Evolutionary conservation across 2,888 invertebrate genomes (phyloP).

Genomic region (Autographa pulchrina): DNA sequence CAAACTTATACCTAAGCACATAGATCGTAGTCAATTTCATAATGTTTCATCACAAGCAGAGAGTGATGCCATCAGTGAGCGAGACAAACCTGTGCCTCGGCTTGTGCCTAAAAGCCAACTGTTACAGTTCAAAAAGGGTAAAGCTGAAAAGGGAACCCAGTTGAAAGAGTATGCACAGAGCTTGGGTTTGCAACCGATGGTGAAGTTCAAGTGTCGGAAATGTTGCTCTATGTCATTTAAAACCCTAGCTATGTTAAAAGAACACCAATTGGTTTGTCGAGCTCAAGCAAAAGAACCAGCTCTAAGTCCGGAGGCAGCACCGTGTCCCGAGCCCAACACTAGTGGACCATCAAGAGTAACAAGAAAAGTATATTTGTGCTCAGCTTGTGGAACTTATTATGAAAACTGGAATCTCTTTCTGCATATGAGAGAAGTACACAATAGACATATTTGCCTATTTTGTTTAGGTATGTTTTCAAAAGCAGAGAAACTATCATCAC

Average conservation of each 20-base stretch:
- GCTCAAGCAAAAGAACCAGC: constrained; percentile 83
- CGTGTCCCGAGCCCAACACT: constrained; percentile 74
- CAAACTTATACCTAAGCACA: constrained; percentile 81
- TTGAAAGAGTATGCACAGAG: constrained; percentile 92
- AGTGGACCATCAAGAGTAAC: constrained; percentile 90
- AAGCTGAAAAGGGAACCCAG: constrained; percentile 81
- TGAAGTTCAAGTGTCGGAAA: constrained; percentile 93
- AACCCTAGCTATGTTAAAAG: constrained; percentile 91
- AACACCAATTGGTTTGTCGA: constrained; percentile 91
- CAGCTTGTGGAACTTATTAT: constrained; percentile 95
- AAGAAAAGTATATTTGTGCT: constrained; percentile 94
- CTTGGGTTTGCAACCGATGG: constrained; percentile 92
- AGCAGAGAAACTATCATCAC: constrained; percentile 94
- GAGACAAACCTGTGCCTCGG: constrained; percentile 84
- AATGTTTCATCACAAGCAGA: constrained; percentile 77
- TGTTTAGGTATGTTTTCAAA: constrained; percentile 95
- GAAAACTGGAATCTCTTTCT: constrained; percentile 96
- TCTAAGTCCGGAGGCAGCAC: constrained; percentile 79
- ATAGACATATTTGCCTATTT: constrained; percentile 94
- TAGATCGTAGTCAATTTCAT: constrained; percentile 77
- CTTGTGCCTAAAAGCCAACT: constrained; percentile 86
- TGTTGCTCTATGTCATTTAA: constrained; percentile 92
- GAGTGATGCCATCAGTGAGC: constrained; percentile 75
- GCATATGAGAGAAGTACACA: constrained; percentile 95
- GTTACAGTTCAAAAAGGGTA: constrained; percentile 83